phyloP scores from a whole-genome alignment of 2,113 vertebrate species.

The Emydocephalus ijimae region DNA sequence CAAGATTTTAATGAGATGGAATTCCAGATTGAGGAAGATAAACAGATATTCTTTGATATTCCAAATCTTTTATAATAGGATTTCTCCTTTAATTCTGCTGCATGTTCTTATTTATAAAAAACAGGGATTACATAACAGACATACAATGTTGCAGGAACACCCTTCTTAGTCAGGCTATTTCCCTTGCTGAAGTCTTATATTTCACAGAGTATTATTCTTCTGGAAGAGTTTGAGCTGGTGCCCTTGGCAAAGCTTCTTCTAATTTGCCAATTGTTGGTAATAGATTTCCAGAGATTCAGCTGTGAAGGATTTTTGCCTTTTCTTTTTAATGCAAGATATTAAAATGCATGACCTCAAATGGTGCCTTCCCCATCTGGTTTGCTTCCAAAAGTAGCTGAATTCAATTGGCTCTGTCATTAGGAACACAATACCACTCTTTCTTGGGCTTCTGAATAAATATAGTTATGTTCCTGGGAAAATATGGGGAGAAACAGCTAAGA shows the following conservation, averaged over 20 bases:
- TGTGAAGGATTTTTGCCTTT: constrained; percentile 42
- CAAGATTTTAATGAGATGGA: constrained; percentile 25
- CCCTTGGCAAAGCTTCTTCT: constrained; percentile 40
- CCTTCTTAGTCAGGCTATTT: constrained; percentile 33
- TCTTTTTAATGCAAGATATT: constrained; percentile 55
- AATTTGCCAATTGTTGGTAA: constrained; percentile 46
- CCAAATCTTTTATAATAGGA: constrained; percentile 39
- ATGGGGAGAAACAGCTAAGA: constrained; percentile 57
- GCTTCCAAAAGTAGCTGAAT: constrained; percentile 48
- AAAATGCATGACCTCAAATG: constrained; percentile 59
- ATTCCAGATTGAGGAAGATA: constrained; percentile 39
- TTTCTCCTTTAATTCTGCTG: constrained; percentile 45
- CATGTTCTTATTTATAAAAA: constrained; percentile 55
- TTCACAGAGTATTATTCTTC: constrained; percentile 30
- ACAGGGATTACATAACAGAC: constrained; percentile 42
- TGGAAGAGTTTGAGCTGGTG: constrained; percentile 33
- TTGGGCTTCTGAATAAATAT: constrained; percentile 56
- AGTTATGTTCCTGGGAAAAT: constrained; percentile 61
- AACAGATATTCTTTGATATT: constrained; percentile 46
- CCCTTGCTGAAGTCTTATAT: constrained; percentile 40
- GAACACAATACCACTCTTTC: constrained; percentile 57
- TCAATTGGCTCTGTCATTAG: constrained; percentile 60
- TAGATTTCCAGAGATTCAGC: constrained; percentile 54
- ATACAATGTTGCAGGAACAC: constrained; percentile 46
- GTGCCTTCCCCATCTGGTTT: constrained; percentile 56